phyloP scores from a whole-genome alignment of 2,113 vertebrate species.

The Rissa tridactyla region DNA sequence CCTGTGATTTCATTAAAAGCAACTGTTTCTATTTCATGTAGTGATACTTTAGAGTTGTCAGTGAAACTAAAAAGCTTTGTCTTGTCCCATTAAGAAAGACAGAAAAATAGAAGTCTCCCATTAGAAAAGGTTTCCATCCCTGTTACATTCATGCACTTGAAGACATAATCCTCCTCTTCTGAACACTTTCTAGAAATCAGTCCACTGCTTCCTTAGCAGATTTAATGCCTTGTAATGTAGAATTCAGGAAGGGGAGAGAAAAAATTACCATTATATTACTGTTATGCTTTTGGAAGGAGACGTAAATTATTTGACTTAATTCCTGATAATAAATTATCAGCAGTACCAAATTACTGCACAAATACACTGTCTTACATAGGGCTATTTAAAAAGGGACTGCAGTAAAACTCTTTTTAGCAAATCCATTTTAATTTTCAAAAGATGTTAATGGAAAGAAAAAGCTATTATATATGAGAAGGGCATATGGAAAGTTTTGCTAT shows the following conservation, averaged over 20 bases:
- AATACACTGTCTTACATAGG: not conserved
- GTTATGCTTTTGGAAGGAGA: not conserved
- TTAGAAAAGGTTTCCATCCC: not conserved
- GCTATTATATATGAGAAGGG: not conserved
- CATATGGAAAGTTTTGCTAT: conserved; percentile 29
- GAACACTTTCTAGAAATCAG: not conserved
- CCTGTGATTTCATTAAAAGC: not conserved
- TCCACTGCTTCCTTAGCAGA: not conserved
- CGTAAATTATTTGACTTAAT: conserved; percentile 47
- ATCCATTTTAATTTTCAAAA: conserved; percentile 23
- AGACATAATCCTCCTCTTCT: not conserved
- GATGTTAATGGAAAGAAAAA: not conserved
- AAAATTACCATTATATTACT: conserved; percentile 1
- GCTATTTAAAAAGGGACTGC: conserved; percentile 18
- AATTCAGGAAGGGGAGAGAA: not conserved
- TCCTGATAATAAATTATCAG: conserved; percentile 31
- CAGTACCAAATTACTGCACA: conserved; percentile 1
- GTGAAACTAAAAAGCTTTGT: not conserved
- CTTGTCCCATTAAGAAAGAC: not conserved
- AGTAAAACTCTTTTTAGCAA: conserved; percentile 22
- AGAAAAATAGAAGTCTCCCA: not conserved
- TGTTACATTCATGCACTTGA: not conserved
- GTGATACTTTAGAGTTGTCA: not conserved
- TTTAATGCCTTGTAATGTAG: not conserved
- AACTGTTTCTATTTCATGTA: not conserved